Base-by-base conservation (phyloP, 1,140 invertebrate genomes). In the Propsilocerus akamusi region DNA sequence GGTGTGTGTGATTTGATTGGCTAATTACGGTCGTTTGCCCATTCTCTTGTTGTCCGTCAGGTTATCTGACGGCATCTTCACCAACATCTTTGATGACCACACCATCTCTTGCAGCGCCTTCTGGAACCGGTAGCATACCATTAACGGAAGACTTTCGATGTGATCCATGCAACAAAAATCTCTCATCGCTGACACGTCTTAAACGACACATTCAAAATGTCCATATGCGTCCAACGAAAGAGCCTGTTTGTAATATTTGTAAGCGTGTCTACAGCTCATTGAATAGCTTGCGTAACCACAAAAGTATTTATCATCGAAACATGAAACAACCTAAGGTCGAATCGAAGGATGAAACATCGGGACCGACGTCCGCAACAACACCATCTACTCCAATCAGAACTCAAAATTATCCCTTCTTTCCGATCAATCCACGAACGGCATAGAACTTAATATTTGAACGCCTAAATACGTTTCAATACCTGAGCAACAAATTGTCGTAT, bases 161-260 rank as follows among this genome's bases (percentile, higher is more conserved):
- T 72, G 81, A 83, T 73, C 82, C 82, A 60, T 86, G 83, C 81
- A 86, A 86, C 77, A 86, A 86, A 77, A 83, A 80, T 68, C 72
- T 84, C 59, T 83, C 81, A 61, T 85, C 83, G 55, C 71, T 85
- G 67, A 85, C 83, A 58, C 77, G 83, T 59, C 77, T 86, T 67
- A 85, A 83, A 73, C 77, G 82, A 55, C 83, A 86, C 71, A 84
- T 86, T 70, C 83, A 86, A 74, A 86, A 86, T 72, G 83, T 86
- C 59, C 83, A 86, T 70, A 83, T 84, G 75, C 73, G 81, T 58
- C 83, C 83, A 56, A 83, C 81, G 63, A 77, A 82, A 70, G 82
- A 85, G 70, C 82, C 81, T 55, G 81, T 85, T 60, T 88, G 85
- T 76, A 86, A 84, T 72, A 85, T 86, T 68, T 88, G 84, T 73